Conservation (phyloP, 2,797 vertebrate genomes). For the Catharus ustulatus region DNA sequence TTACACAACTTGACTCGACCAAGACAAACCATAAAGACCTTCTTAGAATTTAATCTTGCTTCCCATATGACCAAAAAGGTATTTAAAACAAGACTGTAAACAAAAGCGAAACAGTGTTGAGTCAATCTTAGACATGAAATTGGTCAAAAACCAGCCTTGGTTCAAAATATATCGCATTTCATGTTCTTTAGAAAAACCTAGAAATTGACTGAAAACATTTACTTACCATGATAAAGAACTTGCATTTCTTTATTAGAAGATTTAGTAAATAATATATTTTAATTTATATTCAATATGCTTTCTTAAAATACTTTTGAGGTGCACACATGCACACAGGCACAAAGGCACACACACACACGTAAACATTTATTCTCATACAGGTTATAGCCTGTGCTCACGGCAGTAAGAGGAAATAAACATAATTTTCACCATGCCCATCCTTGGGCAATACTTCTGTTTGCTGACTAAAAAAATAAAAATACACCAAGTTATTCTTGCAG, state of each 20-base stretch:
- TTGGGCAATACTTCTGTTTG: background rate
- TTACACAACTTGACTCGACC: background rate
- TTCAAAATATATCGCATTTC: background rate
- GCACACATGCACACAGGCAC: too few relatives aligned
- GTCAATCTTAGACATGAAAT: background rate
- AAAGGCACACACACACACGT: too few relatives aligned
- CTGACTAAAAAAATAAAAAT: background rate
- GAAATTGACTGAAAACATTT: background rate
- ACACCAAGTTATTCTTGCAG: background rate
- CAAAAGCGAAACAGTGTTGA: background rate
- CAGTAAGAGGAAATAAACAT: background rate
- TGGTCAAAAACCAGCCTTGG: background rate
- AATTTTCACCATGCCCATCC: background rate
- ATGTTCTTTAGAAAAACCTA: background rate
- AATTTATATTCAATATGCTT: background rate
- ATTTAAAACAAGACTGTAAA: background rate
- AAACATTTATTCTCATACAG: background rate
- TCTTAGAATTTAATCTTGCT: background rate
- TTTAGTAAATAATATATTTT: background rate
- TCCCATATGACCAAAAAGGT: background rate
- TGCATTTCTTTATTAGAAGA: background rate
- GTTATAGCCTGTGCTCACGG: background rate
- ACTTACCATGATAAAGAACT: conserved; percentile 31
- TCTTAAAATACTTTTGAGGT: background rate
- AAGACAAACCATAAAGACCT: background rate